Base-by-base conservation (phyloP, 2,113 vertebrate genomes). In the Phyllopteryx taeniolatus region DNA sequence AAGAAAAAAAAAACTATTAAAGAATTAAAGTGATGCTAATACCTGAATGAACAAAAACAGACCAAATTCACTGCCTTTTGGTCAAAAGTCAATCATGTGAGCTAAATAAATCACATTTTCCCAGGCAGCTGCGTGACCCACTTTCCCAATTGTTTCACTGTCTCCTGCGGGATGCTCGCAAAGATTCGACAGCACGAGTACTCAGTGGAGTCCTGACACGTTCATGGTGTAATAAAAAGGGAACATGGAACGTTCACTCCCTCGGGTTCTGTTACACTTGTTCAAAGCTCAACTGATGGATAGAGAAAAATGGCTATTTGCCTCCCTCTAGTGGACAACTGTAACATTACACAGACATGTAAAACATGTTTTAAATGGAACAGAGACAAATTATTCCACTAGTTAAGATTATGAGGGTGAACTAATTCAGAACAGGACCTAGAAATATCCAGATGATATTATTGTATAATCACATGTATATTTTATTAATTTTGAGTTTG, bases 121-220 rank as follows among this genome's bases (percentile, higher is more conserved):
- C 80, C 81, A 76, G 74, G 70, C 67, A 76, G 71, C 69, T 46
- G 77, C 43, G 49, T 90, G 89, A 89, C 89, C 90, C 78, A 91
- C 72, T 90, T 92, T 35, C 89, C 79, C 89, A 89, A 91, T 85
- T 90, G 85, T 77, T 85, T 62, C 67, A 27, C 14, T 19, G 19
- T 72, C 63, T 82, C 86, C 76, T 83, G 62, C 73, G 84, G 80
- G 85, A 74, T 77, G 77, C 54, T 20, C 81, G 72, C 85, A 86
- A 79, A 81, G 77, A 88, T 84, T 77, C 74, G 72, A 81, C 63
- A 66, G 3, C 39, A 63, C 65, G 60, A 67, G 49, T 46, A 64
- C 70, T 70, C 64, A 62, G 67, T 47, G 9, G 70, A 79, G 62
- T 56, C 44, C 47, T 77, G 79, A 79, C 83, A 88, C 33, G 80